Evolutionary conservation across 2,113 vertebrate genomes (phyloP), one percentile per base, ranked within the genome.

Genomic region (Pontoporia blainvillei): DNA sequence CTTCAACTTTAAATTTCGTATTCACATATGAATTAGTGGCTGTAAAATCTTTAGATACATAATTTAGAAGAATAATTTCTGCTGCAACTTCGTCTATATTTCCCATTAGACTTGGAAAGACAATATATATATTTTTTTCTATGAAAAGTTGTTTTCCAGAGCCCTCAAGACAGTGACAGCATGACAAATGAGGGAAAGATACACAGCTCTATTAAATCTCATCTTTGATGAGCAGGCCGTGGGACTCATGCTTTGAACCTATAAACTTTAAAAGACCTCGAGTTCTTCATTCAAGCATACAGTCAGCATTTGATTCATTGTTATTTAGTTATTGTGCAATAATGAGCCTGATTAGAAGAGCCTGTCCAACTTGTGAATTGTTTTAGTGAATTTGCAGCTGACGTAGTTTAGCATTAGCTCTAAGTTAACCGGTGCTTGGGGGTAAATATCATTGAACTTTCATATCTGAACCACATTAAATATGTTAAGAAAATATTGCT

Each of bases 171-270:
- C 61, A 59, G 62, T 98, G 98, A 98, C 97, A 98, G 95, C 79
- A 96, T 97, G 98, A 98, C 97, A 98, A 98, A 98, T 96, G 96
- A 98, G 96, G 95, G 10, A 93, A 83, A 96, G 79, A 97, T 91
- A 97, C 59, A 98, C 94, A 98, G 90, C 90, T 97, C 96, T 94
- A 52, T 91, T 94, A 98, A 90, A 90, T 79, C 15, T 31, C 41
- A 18, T 91, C 94, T 97, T 98, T 97, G 97, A 97, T 97, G 98
- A 98, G 95, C 79, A 94, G 91, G 92, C 57, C 92, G n/a, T 91
- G 83, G 95, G 23, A 62, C 44, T 91, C 94, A 97, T 96, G 93
- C 96, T 98, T 96, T 72, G 75, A 94, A 98, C 95, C 92, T 94
- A 95, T 92, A 94, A 84, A 96, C 94, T 97, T 93, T 91, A 98